Conservation (phyloP, 2,113 vertebrate species). For the Ursus arctos region DNA sequence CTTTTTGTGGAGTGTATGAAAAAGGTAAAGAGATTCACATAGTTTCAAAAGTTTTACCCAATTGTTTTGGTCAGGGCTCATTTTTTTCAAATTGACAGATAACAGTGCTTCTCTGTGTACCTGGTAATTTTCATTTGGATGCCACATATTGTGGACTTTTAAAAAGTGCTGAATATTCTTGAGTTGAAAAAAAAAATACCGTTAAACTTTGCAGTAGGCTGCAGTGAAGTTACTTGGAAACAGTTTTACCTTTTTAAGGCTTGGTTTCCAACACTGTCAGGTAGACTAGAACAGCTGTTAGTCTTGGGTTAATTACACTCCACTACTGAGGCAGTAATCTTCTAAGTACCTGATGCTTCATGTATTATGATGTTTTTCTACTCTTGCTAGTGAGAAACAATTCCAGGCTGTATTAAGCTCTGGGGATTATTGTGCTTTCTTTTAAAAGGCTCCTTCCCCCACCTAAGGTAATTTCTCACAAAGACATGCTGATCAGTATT, state of each 20-base stretch:
- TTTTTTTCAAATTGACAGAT: background rate
- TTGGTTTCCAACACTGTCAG: background rate
- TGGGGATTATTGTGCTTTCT: background rate
- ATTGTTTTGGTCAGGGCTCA: background rate
- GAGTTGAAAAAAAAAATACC: background rate
- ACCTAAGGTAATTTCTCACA: background rate
- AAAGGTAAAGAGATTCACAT: background rate
- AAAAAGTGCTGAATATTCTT: background rate
- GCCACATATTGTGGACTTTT: background rate
- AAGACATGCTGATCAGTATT: background rate
- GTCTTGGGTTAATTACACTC: background rate
- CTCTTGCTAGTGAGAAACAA: background rate
- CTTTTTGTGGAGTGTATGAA: background rate
- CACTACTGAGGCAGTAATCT: background rate
- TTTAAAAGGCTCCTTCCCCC: background rate
- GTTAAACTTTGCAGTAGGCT: background rate
- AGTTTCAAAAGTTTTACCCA: background rate
- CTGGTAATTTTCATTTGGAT: background rate
- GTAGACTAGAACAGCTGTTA: background rate
- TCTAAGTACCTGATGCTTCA: background rate
- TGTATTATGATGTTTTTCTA: background rate
- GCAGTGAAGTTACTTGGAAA: background rate
- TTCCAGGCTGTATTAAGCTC: background rate
- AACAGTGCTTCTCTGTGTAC: background rate
- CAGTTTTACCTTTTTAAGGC: background rate